phyloP scores from a whole-genome alignment of 2,113 vertebrate genomes.

The Melospiza georgiana region DNA sequence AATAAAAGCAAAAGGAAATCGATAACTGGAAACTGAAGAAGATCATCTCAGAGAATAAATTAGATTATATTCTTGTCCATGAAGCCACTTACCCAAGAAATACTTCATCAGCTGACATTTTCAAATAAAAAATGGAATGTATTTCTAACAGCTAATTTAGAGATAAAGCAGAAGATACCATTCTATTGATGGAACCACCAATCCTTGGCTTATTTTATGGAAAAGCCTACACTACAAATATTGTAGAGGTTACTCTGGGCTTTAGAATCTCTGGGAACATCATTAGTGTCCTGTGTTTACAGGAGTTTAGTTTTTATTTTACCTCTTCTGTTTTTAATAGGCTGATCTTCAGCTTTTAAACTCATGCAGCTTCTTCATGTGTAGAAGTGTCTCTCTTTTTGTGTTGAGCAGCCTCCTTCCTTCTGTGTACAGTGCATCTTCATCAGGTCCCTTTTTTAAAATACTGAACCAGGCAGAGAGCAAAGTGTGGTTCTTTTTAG shows the following conservation, averaged over 20 bases:
- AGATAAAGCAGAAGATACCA: background rate
- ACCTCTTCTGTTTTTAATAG: background rate
- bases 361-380: background rate
- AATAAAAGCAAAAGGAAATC: background rate
- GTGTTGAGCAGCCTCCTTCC: conserved; percentile 1
- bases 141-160: background rate
- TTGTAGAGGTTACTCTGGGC: background rate
- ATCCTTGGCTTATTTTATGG: background rate
- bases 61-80: background rate
- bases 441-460: conserved; percentile 33
- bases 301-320: background rate
- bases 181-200: background rate
- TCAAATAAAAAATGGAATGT: background rate
- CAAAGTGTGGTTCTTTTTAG: conserved; percentile 50
- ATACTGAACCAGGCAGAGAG: background rate
- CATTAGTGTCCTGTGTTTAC: background rate
- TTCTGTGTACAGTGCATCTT: conserved; percentile 3
- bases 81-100: background rate
- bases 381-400: background rate
- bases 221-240: background rate
- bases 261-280: background rate
- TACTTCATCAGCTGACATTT: background rate
- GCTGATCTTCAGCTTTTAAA: conserved; percentile 34
- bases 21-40: background rate
- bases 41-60: background rate